phyloP scores from a whole-genome alignment of 1,140 invertebrate genomes.

The Streblospio benedicti region DNA sequence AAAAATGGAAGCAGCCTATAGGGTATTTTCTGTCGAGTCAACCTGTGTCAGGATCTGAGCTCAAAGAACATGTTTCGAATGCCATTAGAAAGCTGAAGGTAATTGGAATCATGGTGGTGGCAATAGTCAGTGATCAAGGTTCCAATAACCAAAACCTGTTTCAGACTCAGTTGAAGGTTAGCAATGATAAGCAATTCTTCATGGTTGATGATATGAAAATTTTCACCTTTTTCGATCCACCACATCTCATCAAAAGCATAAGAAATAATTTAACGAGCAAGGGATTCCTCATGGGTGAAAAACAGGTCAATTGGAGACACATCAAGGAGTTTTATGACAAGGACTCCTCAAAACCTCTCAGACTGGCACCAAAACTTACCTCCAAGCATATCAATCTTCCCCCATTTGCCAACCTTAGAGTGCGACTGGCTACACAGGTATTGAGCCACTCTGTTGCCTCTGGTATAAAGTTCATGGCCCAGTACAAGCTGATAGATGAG shows the following conservation, averaged over 20 bases:
- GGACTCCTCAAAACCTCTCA: not conserved
- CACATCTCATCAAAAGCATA: not conserved
- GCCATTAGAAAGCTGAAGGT: not conserved
- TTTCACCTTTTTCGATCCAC: not conserved
- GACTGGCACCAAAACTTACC: conserved; percentile 12
- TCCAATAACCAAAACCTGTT: not conserved
- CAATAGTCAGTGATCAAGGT: not conserved
- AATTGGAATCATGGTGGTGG: not conserved
- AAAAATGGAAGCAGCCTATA: not conserved
- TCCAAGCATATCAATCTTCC: conserved; percentile 10
- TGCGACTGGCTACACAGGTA: conserved; percentile 15
- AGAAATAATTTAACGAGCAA: not conserved
- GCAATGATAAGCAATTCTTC: not conserved
- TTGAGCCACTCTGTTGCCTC: conserved; percentile 10
- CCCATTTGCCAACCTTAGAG: conserved; percentile 8
- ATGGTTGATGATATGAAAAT: not conserved
- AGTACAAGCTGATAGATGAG: not conserved
- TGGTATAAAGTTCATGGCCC: conserved; percentile 9
- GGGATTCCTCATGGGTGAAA: too few species aligned
- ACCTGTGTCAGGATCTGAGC: not conserved
- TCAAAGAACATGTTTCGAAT: not conserved
- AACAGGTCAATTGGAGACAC: not conserved
- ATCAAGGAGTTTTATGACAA: not conserved
- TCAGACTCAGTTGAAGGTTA: not conserved
- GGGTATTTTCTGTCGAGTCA: not conserved